Evolutionary conservation across 2,888 invertebrate species (phyloP), one percentile per base, ranked within the genome.

Genomic region (Cataglyphis altisquamis): DNA sequence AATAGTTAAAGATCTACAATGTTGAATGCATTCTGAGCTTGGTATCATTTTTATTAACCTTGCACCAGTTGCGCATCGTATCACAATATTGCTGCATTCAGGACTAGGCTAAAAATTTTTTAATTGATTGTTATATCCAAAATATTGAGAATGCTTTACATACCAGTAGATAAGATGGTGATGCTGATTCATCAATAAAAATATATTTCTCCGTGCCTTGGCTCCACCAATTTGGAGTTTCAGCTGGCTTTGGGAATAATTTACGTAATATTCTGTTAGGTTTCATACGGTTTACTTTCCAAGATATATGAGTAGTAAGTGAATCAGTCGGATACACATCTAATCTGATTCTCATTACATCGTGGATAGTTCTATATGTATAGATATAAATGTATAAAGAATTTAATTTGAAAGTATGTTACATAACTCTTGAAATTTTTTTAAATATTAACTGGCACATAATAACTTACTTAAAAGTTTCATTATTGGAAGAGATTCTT

Each of bases 41-140:
- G 98, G 98, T 87, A 96, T 95, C 82, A 98, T 94, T 81, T 97
- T 95, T 86, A 98, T 96, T 75, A 96, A 96, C 91, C 98, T 96
- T 75, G 96, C 96, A 15, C 98, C 98, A 92, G 96, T 96, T 12
- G 97, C 96, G 93, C 97, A 97, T 87, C 97, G 96, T 18, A 98
- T 93, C 94, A 98, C 97, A 74, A 98, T 97, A 94, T 97, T 97
- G 90, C 97, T 97, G 93, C 98, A 98, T 94, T 98, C 98, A 15
- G 97, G 97, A 91, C 97, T 97, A 12, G 98, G 98, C 96, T 96
- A 84, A 90, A 89, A 83, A 63, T 88, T 80, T 32, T 73, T 60
- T 4, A 36, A 72, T 67, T 32, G 6, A 32, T 2, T 10, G 0
- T 55, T 18, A 39, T n/a, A 29, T 2, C 0, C 25, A 18, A 32